Base-by-base conservation (phyloP, 2,888 invertebrate species). In the Panorpa germanica region DNA sequence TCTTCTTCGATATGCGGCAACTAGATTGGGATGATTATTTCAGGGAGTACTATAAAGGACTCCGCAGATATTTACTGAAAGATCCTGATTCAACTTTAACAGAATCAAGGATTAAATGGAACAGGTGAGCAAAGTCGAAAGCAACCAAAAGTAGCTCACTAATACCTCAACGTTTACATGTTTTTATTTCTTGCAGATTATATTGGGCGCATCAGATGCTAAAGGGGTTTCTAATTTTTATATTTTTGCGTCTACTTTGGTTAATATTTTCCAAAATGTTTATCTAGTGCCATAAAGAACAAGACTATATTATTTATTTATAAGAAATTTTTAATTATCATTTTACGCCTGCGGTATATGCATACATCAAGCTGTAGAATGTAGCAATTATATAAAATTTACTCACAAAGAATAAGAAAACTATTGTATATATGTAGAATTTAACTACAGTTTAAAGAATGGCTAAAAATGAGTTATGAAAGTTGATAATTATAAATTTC, bases 81-180 rank as follows among this genome's bases (percentile, higher is more conserved):
- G 86, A 88, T 45, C 74, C 80, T 12, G 47, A 76, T 3, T 70
- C 72, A 1, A 76, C 78, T 0, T 50, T 83, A 31, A 72, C 74
- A 1, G 63, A 69, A 41, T 80, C 73, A 38, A 63, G 59, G 37
- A 68, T 65, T 48, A 55, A 54, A 36, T 64, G 63, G 63, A 58
- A 55, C 38, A 58, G 59, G 64, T 63, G 48, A 39, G 29, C 29
- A 18, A 6, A 25, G 7, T 24, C 11, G 8, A 9, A 24, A 24
- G 10, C 3, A 16, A 9, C 14, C 10, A 32, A 19, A 4, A 24
- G 19, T 25, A 11, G n/a, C 10, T 14, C 21, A 19, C 14, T 2
- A 15, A 17, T n/a, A n/a, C 14, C 18, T 16, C 5, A 20, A 19
- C 27, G 15, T 31, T 29, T 30, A 26, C 32, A 15, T 13, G 28